Percentiles rank a stretch among this genome's conserved stretches.
Evolutionary conservation across 1,140 invertebrate species (phyloP).

Genomic region (Kradibia gibbosae): DNA sequence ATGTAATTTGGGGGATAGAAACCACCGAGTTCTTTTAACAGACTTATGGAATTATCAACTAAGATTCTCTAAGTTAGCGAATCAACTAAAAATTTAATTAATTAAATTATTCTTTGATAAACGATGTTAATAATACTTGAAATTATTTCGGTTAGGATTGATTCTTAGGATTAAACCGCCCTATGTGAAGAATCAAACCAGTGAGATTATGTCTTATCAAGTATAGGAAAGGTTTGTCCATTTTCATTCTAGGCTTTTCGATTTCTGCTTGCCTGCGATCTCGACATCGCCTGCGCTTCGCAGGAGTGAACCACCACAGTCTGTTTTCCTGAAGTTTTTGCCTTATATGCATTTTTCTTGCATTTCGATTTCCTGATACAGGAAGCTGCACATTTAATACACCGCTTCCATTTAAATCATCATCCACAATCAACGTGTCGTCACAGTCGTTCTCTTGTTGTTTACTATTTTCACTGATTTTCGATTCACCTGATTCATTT

Average conservation of each 20-base stretch:
- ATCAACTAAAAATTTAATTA: constrained; percentile 40
- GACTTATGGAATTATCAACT: constrained; percentile 28
- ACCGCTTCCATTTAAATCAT: neutral
- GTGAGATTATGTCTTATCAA: constrained; percentile 90
- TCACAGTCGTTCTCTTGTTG: constrained; percentile 59
- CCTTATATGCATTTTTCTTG: constrained; percentile 48
- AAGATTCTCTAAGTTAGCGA: constrained; percentile 36
- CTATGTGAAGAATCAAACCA: constrained; percentile 88
- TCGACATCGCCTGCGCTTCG: constrained; percentile 62
- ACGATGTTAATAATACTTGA: constrained; percentile 47
- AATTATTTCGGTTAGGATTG: constrained; percentile 45
- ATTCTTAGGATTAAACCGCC: constrained; percentile 82
- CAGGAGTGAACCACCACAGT: constrained; percentile 22
- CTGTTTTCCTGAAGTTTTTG: constrained; percentile 53
- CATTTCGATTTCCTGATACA: neutral
- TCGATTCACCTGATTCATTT: neutral
- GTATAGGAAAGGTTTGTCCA: constrained; percentile 89
- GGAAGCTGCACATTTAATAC: neutral
- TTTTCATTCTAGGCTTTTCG: constrained; percentile 81
- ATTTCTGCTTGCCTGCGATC: constrained; percentile 78
- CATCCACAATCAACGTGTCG: constrained; percentile 55
- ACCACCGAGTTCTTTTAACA: constrained; percentile 42
- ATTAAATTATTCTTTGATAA: constrained; percentile 52
- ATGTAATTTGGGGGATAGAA: constrained; percentile 37
- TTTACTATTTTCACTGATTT: constrained; percentile 41